Conservation (phyloP, 1,140 invertebrate genomes). For the Drosophila mayri region DNA sequence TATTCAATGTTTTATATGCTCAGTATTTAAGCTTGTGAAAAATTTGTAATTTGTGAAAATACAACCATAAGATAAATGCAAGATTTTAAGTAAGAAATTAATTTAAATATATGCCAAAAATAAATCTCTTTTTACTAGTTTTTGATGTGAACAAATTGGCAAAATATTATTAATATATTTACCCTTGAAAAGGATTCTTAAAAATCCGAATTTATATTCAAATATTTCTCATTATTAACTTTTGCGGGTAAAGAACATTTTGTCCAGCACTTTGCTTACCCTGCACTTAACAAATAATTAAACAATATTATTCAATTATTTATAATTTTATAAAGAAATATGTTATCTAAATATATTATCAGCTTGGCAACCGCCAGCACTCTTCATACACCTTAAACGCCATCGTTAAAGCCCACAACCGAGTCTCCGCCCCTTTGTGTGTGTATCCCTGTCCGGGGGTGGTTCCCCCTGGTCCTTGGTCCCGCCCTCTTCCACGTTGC, state of each 20-base stretch:
- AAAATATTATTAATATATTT: neutral
- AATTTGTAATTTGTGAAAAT: too few species aligned
- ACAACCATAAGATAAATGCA: too few species aligned
- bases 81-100: too few species aligned
- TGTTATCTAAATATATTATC: neutral
- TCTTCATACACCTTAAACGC: neutral
- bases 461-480: conserved; percentile 1
- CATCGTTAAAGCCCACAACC: neutral
- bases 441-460: conserved; percentile 1
- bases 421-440: conserved; percentile 16
- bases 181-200: neutral
- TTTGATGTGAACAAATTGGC: neutral
- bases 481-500: conserved; percentile 1
- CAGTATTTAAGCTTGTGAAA: too few species aligned
- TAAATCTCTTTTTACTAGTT: too few species aligned
- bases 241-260: neutral
- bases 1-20: too few species aligned
- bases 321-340: neutral
- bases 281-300: neutral
- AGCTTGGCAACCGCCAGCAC: neutral
- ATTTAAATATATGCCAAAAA: too few species aligned
- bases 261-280: neutral
- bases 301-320: neutral
- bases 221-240: too few species aligned
- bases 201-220: neutral